Percentiles rank a stretch among this genome's conserved stretches.
phyloP scores from a whole-genome alignment of 1,140 invertebrate species.

The Cyrtorhinus lividipennis region DNA sequence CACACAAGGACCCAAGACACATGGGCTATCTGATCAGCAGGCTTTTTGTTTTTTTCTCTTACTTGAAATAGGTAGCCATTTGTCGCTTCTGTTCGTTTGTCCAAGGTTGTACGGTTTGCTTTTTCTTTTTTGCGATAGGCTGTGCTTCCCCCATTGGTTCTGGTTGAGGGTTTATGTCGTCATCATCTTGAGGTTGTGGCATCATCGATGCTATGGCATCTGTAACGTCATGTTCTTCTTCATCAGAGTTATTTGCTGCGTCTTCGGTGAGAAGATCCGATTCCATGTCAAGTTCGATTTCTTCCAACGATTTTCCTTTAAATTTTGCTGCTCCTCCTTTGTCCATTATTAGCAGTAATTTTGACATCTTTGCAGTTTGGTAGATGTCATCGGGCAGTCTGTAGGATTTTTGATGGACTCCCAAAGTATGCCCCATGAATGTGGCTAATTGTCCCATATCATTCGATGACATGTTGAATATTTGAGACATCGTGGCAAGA shows the following conservation, averaged over 20 bases:
- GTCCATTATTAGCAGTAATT: slow-evolving; percentile 25
- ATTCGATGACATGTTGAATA: slow-evolving; percentile 6
- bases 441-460: slow-evolving; percentile 19
- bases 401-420: not conserved
- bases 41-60: not conserved
- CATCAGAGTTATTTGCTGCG: not conserved
- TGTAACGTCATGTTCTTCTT: not conserved
- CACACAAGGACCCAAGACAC: not conserved
- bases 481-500: slow-evolving; percentile 8
- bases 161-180: not conserved
- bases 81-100: not conserved
- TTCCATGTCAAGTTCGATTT: not conserved
- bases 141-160: not conserved
- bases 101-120: not conserved
- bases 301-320: slow-evolving; percentile 17
- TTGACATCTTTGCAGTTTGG: slow-evolving; percentile 21
- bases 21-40: not conserved
- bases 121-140: not conserved
- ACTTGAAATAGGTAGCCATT: not conserved
- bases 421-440: slow-evolving; percentile 17
- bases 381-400: not conserved
- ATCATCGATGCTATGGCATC: not conserved
- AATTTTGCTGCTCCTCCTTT: slow-evolving; percentile 22
- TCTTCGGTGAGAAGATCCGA: not conserved
- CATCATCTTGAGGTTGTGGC: not conserved